A percentile compares a stretch with the other conserved stretches of the same genome.
Conservation (phyloP, 2,888 invertebrate genomes). For the Isoperla grammatica region DNA sequence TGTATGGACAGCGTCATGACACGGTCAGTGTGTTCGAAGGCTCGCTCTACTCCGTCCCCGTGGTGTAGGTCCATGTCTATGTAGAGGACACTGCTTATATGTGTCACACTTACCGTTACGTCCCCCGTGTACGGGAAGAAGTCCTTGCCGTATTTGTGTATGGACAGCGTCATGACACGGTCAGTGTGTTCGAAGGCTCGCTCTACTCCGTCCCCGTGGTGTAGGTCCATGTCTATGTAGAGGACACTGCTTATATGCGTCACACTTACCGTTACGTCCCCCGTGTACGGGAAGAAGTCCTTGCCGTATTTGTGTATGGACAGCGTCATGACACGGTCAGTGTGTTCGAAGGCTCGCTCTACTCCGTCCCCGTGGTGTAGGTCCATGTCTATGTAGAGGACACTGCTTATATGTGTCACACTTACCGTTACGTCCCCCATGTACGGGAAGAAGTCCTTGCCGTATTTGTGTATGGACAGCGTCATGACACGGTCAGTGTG, state of each 20-base stretch:
- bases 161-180: slow-evolving; percentile 98
- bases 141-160: slow-evolving; percentile 95
- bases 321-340: slow-evolving; percentile 99
- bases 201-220: slow-evolving; percentile 99
- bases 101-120: slow-evolving; percentile 89
- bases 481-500: slow-evolving; percentile 99
- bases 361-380: slow-evolving; percentile 99
- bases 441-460: slow-evolving; percentile 94
- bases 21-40: slow-evolving; percentile 97
- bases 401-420: slow-evolving; percentile 96
- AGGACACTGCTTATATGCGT: too few species aligned
- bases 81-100: slow-evolving; percentile 93
- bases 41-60: slow-evolving; percentile 99
- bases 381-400: slow-evolving; percentile 97
- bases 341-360: slow-evolving; percentile 98
- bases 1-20: slow-evolving; percentile 99
- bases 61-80: slow-evolving; percentile 99
- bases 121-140: slow-evolving; percentile 97
- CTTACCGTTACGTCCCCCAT: slow-evolving; percentile 84
- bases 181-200: slow-evolving; percentile 99
- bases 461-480: slow-evolving; percentile 98
- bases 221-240: slow-evolving; percentile 99
- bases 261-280: slow-evolving; percentile 53
- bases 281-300: slow-evolving; percentile 98
- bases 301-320: slow-evolving; percentile 97